Conservation (phyloP, 2,888 invertebrate species). For the Piscicola geometra region DNA sequence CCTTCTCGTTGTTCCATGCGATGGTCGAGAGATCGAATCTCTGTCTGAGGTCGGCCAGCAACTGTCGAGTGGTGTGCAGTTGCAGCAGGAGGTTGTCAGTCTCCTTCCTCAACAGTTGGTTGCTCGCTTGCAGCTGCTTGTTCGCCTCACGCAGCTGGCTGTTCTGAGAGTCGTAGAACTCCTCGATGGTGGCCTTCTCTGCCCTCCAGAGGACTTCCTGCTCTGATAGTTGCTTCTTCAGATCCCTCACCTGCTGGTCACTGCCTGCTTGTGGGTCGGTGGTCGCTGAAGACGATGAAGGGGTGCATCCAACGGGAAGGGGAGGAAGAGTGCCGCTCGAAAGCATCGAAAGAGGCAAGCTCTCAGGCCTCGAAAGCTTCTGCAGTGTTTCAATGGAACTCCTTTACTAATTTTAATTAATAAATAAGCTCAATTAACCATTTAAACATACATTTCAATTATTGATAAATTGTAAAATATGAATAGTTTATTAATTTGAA, state of each 20-base stretch:
- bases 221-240: slow-evolving; percentile 36
- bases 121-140: slow-evolving; percentile 31
- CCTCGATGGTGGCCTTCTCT: slow-evolving; percentile 39
- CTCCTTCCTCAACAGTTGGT: slow-evolving; percentile 38
- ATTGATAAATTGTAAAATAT: no score
- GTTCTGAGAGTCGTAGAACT: slow-evolving; percentile 36
- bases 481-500: no score
- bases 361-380: slow-evolving; percentile 21
- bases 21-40: slow-evolving; percentile 43
- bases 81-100: slow-evolving; percentile 39
- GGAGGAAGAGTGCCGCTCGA: neutral
- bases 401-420: no score
- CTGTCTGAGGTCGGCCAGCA: slow-evolving; percentile 41
- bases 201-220: slow-evolving; percentile 38
- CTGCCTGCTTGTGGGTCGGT: neutral
- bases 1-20: slow-evolving; percentile 49
- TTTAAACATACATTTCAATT: no score
- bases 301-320: neutral
- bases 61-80: slow-evolving; percentile 39
- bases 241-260: slow-evolving; percentile 17
- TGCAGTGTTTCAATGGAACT: neutral
- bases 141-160: slow-evolving; percentile 33
- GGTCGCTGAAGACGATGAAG: neutral
- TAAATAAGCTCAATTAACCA: no score
- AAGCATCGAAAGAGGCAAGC: slow-evolving; percentile 11